Evolutionary conservation across 2,113 vertebrate species (phyloP), one percentile per base, ranked within the genome.

Genomic region (Cariama cristata): DNA sequence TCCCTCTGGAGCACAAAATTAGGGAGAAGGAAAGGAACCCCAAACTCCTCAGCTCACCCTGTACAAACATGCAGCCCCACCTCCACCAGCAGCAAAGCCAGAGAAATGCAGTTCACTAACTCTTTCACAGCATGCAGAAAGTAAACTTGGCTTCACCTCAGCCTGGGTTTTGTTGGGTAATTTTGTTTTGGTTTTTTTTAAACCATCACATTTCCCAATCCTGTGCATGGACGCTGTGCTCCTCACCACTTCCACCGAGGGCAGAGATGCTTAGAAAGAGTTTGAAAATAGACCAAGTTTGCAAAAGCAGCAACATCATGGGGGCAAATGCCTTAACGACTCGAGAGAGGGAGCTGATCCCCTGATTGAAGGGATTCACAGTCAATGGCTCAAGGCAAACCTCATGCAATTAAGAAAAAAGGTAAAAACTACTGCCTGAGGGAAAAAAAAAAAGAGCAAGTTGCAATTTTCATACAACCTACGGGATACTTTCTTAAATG

Each of bases 341-440:
- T 62, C 68, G 3, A 86, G 91, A 94, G 87, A 93, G 73, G 79
- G 95, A 95, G 92, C 92, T 91, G 28, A 76, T 67, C 49, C 63
- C 69, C 33, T 2, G 47, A 32, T 4, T 2, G 2, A 23, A 83
- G 67, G 3, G 0, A 24, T 7, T 35, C 64, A 17, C 35, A 49
- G 73, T 4, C 85, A 11, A 19, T 3, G 55, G 79, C 67, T 88
- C 49, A 55, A 64, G 45, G 74, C 42, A 81, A 75, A 87, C 52
- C 47, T 74, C 79, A 62, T 24, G 55, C 68, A 82, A 15, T 12
- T 38, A 69, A 30, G 16, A 52, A 72, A 68, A 91, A 93, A 94
- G 64, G 67, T 47, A 24, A 58, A 63, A 85, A 42, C 44, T 22
- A 7, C 33, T 63, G 81, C 72, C 53, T 5, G 23, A 58, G 55